phyloP scores from a whole-genome alignment of 2,113 vertebrate genomes.

The Tachysurus fulvidraco region DNA sequence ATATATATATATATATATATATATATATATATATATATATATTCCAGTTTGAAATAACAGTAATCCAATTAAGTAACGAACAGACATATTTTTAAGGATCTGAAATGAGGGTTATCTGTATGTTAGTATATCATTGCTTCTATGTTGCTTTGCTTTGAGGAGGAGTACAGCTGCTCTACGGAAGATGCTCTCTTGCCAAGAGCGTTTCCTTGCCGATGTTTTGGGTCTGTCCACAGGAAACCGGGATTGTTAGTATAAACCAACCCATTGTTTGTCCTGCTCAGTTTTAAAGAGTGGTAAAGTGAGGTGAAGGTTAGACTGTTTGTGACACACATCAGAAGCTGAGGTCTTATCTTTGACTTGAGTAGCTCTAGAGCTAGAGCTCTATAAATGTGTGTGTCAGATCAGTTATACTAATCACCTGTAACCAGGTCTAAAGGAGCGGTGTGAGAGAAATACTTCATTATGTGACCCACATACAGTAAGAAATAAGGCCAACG shows the following conservation, averaged over 20 bases:
- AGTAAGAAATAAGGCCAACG: not conserved
- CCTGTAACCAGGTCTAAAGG: not conserved
- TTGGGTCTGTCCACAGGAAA: conserved; percentile 48
- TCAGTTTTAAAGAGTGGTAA: not conserved
- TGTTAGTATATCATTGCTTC: not conserved
- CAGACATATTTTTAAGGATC: too few species aligned
- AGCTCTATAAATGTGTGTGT: not conserved
- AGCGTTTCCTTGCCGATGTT: conserved; percentile 39
- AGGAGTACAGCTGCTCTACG: conserved; percentile 15
- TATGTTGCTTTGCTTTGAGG: not conserved
- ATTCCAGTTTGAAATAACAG: too few species aligned
- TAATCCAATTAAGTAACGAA: too few species aligned
- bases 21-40: too few species aligned
- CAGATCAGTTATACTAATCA: not conserved
- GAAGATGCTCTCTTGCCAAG: conserved; percentile 35
- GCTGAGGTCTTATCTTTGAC: conserved; percentile 24
- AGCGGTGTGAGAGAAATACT: not conserved
- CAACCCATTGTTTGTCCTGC: conserved; percentile 43
- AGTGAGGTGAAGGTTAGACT: conserved; percentile 13
- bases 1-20: too few species aligned
- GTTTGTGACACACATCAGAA: not conserved
- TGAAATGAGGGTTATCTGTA: not conserved
- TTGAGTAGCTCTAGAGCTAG: not conserved
- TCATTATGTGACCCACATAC: not conserved
- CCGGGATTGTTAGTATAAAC: conserved; percentile 37